Evolutionary conservation across 1,140 invertebrate genomes (phyloP).

Genomic region (Lordiphosa mommai): DNA sequence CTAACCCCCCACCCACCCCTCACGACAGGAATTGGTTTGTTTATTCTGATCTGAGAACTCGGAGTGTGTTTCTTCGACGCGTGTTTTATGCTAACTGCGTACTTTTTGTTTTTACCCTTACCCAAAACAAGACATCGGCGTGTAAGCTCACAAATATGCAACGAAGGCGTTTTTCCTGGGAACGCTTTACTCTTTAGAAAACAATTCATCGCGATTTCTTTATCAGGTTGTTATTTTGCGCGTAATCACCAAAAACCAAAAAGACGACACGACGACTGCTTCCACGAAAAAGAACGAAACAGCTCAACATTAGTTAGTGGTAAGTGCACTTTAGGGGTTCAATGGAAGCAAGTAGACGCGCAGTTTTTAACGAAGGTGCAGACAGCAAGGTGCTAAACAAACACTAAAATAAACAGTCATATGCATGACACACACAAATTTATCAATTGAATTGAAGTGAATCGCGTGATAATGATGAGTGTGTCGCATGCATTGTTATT

Average conservation of each 20-base stretch:
- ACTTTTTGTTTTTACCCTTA: constrained; percentile 2
- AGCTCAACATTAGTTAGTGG: neutral
- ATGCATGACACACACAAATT: no score
- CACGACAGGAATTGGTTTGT: neutral
- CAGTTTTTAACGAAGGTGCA: neutral
- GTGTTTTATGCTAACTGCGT: constrained; percentile 9
- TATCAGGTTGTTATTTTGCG: neutral
- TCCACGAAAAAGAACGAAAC: constrained; percentile 1
- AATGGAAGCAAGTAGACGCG: constrained; percentile 8
- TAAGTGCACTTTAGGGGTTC: neutral
- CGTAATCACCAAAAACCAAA: neutral
- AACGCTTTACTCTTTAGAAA: neutral
- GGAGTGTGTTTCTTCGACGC: neutral
- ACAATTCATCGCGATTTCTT: neutral
- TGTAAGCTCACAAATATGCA: constrained; percentile 9
- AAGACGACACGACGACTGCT: neutral
- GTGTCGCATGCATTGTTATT: no score
- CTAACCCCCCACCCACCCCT: neutral
- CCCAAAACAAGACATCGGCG: neutral
- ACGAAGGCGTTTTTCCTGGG: constrained; percentile 7
- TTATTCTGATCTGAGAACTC: neutral
- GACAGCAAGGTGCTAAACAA: constrained; percentile 1
- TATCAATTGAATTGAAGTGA: neutral
- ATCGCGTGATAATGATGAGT: neutral
- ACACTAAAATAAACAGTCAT: neutral